These are phyloP conservation scores for Brachionus manjavacas DNA, from an alignment of 1,140 invertebrate genomes.

Conservation along the genomic window DNA sequence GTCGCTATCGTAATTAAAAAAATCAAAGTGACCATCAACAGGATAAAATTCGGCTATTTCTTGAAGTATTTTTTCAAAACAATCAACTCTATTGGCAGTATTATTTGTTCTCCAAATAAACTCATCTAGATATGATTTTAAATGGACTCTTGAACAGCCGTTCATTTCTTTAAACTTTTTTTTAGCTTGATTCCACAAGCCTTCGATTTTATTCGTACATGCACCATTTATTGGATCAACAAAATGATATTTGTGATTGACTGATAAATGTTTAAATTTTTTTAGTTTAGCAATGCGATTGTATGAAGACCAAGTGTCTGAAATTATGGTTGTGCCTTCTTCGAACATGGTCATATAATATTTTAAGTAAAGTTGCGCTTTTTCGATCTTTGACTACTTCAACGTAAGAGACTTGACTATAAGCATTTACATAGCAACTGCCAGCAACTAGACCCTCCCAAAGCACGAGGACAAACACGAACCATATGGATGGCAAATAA, in stretches of 20 bases:
- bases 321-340: neutral
- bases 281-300: neutral
- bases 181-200: neutral
- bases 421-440: conserved; percentile 72
- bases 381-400: conserved; percentile 5
- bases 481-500: conserved; percentile 70
- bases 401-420: conserved; percentile 25
- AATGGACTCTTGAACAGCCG: neutral
- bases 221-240: neutral
- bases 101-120: neutral
- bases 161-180: conserved; percentile 14
- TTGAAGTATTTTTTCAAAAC: neutral
- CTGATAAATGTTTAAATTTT: neutral
- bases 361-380: neutral
- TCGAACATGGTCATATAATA: neutral
- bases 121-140: conserved; percentile 1
- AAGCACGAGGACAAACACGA: conserved; percentile 68
- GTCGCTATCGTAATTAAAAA: neutral
- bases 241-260: conserved; percentile 7
- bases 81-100: neutral
- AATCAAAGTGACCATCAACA: neutral
- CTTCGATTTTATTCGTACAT: conserved; percentile 3
- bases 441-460: conserved; percentile 77
- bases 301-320: neutral
- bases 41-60: neutral